Evolutionary conservation across 2,797 vertebrate species (phyloP).

Genomic region (Peromyscus nudipes): DNA sequence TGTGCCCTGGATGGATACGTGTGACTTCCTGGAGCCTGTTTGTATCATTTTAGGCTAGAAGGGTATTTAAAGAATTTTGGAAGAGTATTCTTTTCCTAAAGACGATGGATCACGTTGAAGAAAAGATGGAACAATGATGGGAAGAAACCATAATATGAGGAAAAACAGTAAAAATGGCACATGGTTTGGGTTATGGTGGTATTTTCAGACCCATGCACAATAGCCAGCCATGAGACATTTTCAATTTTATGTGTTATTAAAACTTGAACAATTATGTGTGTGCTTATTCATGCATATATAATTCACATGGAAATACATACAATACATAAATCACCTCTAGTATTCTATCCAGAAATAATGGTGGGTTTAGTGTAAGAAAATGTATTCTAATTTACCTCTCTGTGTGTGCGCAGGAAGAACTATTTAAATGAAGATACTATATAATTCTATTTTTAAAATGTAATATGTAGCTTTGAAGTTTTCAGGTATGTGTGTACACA

Average conservation of each 20-base stretch:
- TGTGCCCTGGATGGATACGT: conserved; percentile 31
- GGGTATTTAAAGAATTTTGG: neutral
- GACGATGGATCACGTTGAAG: neutral
- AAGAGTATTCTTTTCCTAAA: neutral
- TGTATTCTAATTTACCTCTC: neutral
- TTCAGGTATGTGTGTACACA: neutral
- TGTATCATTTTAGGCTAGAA: neutral
- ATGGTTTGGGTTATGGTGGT: neutral
- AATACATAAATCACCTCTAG: neutral
- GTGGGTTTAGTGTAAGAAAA: neutral
- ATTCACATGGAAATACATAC: neutral
- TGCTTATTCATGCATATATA: neutral
- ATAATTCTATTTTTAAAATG: neutral
- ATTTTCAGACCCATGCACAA: neutral
- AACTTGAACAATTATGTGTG: neutral
- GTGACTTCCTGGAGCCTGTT: conserved; percentile 62
- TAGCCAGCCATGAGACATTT: neutral
- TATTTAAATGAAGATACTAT: neutral
- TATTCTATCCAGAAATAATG: neutral
- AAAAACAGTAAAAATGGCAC: neutral
- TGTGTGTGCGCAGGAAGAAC: neutral
- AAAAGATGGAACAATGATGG: neutral
- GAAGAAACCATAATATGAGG: neutral
- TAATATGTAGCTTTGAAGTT: neutral
- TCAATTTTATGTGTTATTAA: neutral